These are phyloP conservation scores for Diabrotica undecimpunctata DNA, from an alignment of 1,140 invertebrate genomes.

Conservation along the genomic window DNA sequence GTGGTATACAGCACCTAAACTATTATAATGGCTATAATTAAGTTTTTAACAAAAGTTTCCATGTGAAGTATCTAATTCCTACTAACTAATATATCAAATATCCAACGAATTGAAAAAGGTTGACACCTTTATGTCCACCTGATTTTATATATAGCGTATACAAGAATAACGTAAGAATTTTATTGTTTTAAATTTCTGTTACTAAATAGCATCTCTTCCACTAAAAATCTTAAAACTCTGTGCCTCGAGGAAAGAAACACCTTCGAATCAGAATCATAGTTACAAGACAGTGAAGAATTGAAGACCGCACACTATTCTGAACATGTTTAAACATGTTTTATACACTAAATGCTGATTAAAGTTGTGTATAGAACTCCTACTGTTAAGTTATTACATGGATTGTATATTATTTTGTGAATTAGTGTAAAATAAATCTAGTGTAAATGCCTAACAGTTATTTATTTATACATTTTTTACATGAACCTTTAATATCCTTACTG, in stretches of 20 bases:
- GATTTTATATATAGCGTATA: not conserved
- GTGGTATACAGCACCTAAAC: too few relatives aligned
- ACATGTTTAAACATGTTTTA: constrained; percentile 5
- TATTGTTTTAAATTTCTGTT: not conserved
- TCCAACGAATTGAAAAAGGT: too few relatives aligned
- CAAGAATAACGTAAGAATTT: not conserved
- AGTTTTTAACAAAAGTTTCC: too few relatives aligned
- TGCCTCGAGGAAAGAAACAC: not conserved
- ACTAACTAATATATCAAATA: too few relatives aligned
- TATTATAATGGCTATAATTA: too few relatives aligned
- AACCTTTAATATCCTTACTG: not conserved
- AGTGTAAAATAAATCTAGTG: constrained; percentile 41
- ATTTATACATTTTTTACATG: not conserved
- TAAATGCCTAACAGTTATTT: constrained; percentile 30
- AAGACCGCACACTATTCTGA: constrained; percentile 22
- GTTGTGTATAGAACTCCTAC: constrained; percentile 21
- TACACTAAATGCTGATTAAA: constrained; percentile 12
- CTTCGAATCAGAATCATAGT: not conserved
- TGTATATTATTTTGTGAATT: constrained; percentile 44
- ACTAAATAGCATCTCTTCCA: not conserved
- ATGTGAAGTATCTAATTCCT: too few relatives aligned
- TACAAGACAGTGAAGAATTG: constrained; percentile 6
- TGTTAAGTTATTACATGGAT: constrained; percentile 33
- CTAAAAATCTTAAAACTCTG: not conserved
- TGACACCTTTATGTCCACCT: too few relatives aligned